Base-by-base conservation (phyloP, 2,113 vertebrate genomes). In the Geococcyx californianus region DNA sequence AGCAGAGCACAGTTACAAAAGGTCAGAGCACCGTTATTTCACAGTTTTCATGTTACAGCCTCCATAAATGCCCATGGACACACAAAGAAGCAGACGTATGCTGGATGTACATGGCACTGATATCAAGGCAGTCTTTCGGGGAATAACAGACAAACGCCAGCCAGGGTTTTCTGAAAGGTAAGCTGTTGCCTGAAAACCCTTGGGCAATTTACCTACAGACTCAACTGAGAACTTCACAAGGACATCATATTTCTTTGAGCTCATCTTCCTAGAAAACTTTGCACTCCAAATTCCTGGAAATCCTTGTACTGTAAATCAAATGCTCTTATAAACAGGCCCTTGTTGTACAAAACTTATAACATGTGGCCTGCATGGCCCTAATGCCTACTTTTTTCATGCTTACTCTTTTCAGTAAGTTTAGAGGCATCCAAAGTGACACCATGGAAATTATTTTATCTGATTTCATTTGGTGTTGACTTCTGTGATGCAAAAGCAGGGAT, bases 61-160 rank as follows among this genome's bases (percentile, higher is more conserved):
- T 40, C 60, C 69, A 62, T 28, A 52, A 62, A 21, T 47, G 36
- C 16, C 49, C 58, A 38, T 2, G n/a, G 40, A 63, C 21, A 78
- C 49, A 76, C 11, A n/a, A 1, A 2, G 51, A 67, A 49, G 28
- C 0, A 0, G 79, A 51, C 1, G 3, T 29, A 52, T 5, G 1
- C 31, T 17, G 58, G 21, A 36, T 62, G 25, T 34, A 62, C 23
- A 3, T 15, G 3, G 29, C 49, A 77, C 64, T 58, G 56, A 78
- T 66, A 87, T 40, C 55, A 63, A 31, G 33, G 26, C 26, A 77
- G 64, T 21, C 44, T 60, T 88, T 60, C 29, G 0, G 24, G 16
- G 24, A 4, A 73, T n/a, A 78, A 72, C 24, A 69, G 67, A 66
- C 42, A 70, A 87, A 67, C 11, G 19, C 17, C 6, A 77, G 17